Percentiles rank a stretch among this genome's conserved stretches.
These are phyloP conservation scores for Entomobrya proxima DNA, from an alignment of 2,888 invertebrate species.

Conservation along the genomic window DNA sequence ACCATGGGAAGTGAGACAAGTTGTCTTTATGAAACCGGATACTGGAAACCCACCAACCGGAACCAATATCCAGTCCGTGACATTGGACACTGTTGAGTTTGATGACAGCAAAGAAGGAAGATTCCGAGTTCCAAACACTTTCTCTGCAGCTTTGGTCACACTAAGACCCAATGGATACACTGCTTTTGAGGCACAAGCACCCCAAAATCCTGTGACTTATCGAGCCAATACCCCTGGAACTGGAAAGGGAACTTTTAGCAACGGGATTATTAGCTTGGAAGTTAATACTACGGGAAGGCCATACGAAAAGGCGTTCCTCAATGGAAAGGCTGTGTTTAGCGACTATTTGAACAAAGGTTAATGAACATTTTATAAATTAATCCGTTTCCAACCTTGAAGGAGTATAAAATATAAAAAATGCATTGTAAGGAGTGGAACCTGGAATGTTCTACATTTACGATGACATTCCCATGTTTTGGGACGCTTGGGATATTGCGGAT, in stretches of 20 bases:
- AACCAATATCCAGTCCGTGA: slow-evolving; percentile 60
- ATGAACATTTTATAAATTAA: too few species aligned
- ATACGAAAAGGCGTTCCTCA: slow-evolving; percentile 59
- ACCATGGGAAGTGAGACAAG: slow-evolving; percentile 68
- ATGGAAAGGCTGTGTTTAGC: slow-evolving; percentile 48
- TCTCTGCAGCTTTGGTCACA: slow-evolving; percentile 68
- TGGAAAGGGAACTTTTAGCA: slow-evolving; percentile 60
- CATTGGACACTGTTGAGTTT: slow-evolving; percentile 50
- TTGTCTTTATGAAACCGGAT: slow-evolving; percentile 71
- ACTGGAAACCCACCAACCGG: slow-evolving; percentile 47
- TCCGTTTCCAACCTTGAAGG: too few species aligned
- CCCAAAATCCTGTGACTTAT: slow-evolving; percentile 57
- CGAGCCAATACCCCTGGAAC: slow-evolving; percentile 43
- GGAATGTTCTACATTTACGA: slow-evolving; percentile 71
- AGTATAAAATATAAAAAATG: too few species aligned
- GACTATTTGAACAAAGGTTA: slow-evolving; percentile 63
- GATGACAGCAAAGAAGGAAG: slow-evolving; percentile 63
- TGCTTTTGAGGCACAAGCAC: slow-evolving; percentile 47
- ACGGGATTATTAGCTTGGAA: slow-evolving; percentile 59
- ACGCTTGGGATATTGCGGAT: slow-evolving; percentile 77
- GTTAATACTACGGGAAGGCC: slow-evolving; percentile 59
- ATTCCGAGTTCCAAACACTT: slow-evolving; percentile 68
- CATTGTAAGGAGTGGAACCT: slow-evolving; percentile 55
- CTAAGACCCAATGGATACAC: slow-evolving; percentile 64
- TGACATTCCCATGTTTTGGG: slow-evolving; percentile 66